These are phyloP conservation scores for Phyllostomus discolor DNA, from an alignment of 2,113 vertebrate species.

Conservation along the genomic window DNA sequence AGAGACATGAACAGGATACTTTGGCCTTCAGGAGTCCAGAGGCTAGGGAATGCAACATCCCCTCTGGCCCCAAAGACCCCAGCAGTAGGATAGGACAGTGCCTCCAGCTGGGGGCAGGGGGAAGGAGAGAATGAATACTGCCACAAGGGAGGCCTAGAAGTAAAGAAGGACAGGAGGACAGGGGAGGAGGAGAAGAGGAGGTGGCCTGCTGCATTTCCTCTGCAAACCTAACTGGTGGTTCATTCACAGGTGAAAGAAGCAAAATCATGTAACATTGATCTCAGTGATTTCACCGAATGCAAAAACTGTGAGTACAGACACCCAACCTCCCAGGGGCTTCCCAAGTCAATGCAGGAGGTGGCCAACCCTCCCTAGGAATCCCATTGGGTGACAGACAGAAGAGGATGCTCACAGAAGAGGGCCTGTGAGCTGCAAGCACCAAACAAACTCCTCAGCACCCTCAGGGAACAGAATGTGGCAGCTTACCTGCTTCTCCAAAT, in stretches of 20 bases:
- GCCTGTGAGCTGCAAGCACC: background rate
- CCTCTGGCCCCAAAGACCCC: background rate
- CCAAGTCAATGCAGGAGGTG: background rate
- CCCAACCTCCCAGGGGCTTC: too few relatives aligned
- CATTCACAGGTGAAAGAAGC: conserved; percentile 30
- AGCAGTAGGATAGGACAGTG: background rate
- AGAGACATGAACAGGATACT: background rate
- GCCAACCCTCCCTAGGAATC: background rate
- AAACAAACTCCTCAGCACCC: background rate
- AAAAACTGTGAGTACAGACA: conserved; percentile 58
- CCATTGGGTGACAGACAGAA: background rate
- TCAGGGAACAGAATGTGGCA: background rate
- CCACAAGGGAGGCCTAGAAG: background rate
- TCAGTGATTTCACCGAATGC: conserved; percentile 24
- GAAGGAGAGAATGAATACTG: background rate
- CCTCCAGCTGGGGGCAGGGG: background rate
- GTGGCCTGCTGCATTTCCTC: background rate
- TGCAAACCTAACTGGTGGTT: background rate
- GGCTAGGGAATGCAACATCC: background rate
- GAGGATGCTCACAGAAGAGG: too few relatives aligned
- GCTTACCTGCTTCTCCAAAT: background rate
- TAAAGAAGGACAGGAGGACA: background rate
- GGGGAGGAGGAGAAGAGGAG: background rate
- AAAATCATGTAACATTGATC: background rate
- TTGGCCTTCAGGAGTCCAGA: background rate